Evolutionary conservation across 1,140 invertebrate genomes (phyloP).

Genomic region (Drosophila ogumai): DNA sequence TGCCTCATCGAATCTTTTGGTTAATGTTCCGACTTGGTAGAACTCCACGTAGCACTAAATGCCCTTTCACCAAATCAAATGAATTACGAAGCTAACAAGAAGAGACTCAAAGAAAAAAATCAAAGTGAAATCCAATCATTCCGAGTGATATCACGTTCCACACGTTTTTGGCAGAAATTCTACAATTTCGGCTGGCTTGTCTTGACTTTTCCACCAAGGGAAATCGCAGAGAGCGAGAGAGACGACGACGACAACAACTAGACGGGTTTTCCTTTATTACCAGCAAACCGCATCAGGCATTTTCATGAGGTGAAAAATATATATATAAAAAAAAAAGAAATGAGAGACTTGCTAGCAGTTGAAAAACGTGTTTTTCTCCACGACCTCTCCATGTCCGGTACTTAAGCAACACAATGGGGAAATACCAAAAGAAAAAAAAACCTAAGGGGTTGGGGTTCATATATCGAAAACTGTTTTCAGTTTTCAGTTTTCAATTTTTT

Average conservation of each 20-base stretch:
- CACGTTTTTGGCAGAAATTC: slow-evolving; percentile 52
- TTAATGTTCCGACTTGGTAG: background rate
- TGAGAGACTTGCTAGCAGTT: slow-evolving; percentile 22
- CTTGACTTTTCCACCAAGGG: slow-evolving; percentile 24
- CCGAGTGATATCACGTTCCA: slow-evolving; percentile 43
- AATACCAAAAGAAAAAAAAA: slow-evolving; percentile 18
- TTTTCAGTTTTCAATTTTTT: slow-evolving; percentile 4
- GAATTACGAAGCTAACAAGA: slow-evolving; percentile 1
- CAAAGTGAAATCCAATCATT: slow-evolving; percentile 36
- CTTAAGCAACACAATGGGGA: slow-evolving; percentile 46
- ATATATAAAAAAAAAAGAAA: slow-evolving; percentile 16
- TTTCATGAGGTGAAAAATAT: slow-evolving; percentile 37
- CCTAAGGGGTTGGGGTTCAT: slow-evolving; percentile 8
- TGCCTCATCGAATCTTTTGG: background rate
- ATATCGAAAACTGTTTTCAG: slow-evolving; percentile 23
- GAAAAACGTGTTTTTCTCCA: slow-evolving; percentile 47
- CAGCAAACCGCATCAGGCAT: slow-evolving; percentile 21
- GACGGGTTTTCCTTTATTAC: slow-evolving; percentile 37
- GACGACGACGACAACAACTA: background rate
- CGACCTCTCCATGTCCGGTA: slow-evolving; percentile 51
- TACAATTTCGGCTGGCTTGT: slow-evolving; percentile 27
- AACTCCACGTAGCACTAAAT: slow-evolving; percentile 15
- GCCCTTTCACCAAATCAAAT: slow-evolving; percentile 3
- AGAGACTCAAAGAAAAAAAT: background rate
- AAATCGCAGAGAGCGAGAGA: slow-evolving; percentile 22